These are phyloP conservation scores for Clarias laeviceps DNA, from an alignment of 2,797 vertebrate species.

Conservation along the genomic window DNA sequence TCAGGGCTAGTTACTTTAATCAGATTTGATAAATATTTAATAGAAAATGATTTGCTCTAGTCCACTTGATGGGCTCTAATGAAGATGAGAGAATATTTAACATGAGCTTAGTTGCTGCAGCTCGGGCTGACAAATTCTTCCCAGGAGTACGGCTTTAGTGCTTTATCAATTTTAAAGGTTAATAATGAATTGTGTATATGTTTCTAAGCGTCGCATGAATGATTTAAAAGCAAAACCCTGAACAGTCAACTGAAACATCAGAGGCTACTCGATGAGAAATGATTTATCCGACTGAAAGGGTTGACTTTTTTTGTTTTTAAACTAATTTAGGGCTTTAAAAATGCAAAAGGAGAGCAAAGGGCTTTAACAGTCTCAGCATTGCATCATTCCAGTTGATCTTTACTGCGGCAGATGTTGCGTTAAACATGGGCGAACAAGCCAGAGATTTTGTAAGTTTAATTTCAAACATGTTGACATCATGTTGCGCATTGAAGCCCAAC, in stretches of 20 bases:
- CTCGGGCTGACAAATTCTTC: conserved; percentile 43
- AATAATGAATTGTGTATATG: conserved; percentile 57
- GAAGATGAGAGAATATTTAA: conserved; percentile 35
- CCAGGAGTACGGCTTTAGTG: conserved; percentile 33
- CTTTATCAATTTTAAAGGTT: conserved; percentile 49
- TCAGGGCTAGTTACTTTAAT: conserved; percentile 23
- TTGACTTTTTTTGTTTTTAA: conserved; percentile 15
- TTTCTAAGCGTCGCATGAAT: conserved; percentile 50
- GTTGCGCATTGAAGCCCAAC: neutral
- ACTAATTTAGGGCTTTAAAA: conserved; percentile 47
- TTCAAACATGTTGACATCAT: conserved; percentile 35
- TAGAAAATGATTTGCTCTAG: conserved; percentile 38
- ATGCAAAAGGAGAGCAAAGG: conserved; percentile 38
- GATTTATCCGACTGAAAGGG: conserved; percentile 27
- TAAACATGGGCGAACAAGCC: neutral
- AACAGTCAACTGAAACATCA: conserved; percentile 51
- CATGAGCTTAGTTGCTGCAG: conserved; percentile 15
- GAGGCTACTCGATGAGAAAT: conserved; percentile 3
- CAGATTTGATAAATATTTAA: conserved; percentile 26
- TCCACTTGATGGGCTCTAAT: conserved; percentile 33
- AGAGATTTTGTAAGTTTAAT: conserved; percentile 17
- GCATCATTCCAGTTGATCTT: conserved; percentile 31
- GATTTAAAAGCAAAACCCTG: conserved; percentile 43
- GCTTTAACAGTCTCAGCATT: conserved; percentile 13
- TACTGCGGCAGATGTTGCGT: conserved; percentile 18